Conservation (phyloP, 2,888 invertebrate species). For the Cerastis leucographa region DNA sequence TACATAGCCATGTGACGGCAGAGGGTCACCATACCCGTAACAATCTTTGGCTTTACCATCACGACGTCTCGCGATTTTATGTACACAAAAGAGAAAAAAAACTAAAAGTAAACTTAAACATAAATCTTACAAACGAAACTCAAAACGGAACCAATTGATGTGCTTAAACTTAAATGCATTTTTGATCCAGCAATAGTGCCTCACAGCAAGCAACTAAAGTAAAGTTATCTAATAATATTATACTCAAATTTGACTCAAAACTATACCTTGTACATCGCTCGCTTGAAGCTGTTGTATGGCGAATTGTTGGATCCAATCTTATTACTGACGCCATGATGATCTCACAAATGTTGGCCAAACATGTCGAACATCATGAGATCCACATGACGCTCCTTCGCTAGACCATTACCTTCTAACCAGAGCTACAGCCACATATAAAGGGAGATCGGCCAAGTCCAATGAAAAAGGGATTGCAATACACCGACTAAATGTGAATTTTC, state of each 20-base stretch:
- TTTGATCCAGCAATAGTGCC: constrained; percentile 76
- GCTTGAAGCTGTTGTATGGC: constrained; percentile 67
- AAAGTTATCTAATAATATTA: constrained; percentile 50
- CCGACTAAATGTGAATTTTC: constrained; percentile 83
- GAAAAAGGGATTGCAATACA: constrained; percentile 83
- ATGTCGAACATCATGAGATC: constrained; percentile 47
- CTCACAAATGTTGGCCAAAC: constrained; percentile 44
- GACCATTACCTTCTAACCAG: constrained; percentile 69
- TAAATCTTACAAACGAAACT: constrained; percentile 77
- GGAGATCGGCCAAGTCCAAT: constrained; percentile 83
- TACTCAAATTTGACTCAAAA: constrained; percentile 60
- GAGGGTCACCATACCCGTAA: constrained; percentile 91
- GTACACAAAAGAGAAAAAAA: constrained; percentile 79
- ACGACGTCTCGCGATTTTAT: constrained; percentile 89
- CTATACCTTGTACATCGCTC: constrained; percentile 52
- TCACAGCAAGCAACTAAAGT: constrained; percentile 61
- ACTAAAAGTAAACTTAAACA: constrained; percentile 76
- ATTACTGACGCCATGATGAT: constrained; percentile 53
- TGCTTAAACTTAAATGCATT: constrained; percentile 77
- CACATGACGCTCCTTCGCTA: constrained; percentile 61
- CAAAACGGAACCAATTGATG: constrained; percentile 77
- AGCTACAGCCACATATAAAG: constrained; percentile 75
- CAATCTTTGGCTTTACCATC: constrained; percentile 91
- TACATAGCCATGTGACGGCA: constrained; percentile 88
- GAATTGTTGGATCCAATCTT: constrained; percentile 68